Evolutionary conservation across 2,888 invertebrate genomes (phyloP), one percentile per base, ranked within the genome.

Genomic region (Acanthosepion esculentum): DNA sequence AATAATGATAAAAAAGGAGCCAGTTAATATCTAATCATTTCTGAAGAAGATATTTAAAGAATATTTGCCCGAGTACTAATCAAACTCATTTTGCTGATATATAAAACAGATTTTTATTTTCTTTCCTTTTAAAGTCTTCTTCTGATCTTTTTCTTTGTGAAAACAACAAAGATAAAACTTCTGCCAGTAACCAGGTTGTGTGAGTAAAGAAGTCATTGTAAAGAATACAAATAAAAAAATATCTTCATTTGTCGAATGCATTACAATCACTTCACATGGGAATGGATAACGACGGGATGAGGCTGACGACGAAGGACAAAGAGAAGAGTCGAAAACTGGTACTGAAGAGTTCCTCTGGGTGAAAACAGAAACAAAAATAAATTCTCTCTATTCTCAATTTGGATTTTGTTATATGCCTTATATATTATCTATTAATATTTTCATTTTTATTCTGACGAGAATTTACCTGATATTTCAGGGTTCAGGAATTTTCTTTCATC

Each of bases 1-100:
- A 78, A 12, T n/a, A n/a, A 78, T n/a, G 78, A 78, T 78, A 78
- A 78, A 78, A 78, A 78, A 78, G 7, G 8, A n/a, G 78, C 15
- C 78, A 78, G 78, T 78, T 78, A 78, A 78, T n/a, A 78, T 78
- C 15, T 78, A 78, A 78, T 78, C 78, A 78, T 78, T 78, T n/a
- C n/a, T 78, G 78, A 78, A 78, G 33, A 78, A 78, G 78, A 78
- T 78, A 78, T 78, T 78, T 78, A 78, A 33, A 78, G 78, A 78
- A 78, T 15, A 78, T n/a, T 78, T 78, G 78, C 78, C 78, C 1
- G 78, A 78, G 78, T 78, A 78, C 78, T 78, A 78, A 78, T 78
- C 78, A 78, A 78, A 78, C 78, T n/a, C 78, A 78, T 78, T 78
- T 33, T n/a, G 78, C 78, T 78, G 15, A 78, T n/a, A n/a, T 78